Conservation (phyloP, 2,888 invertebrate species). For the Ophraella communa region DNA sequence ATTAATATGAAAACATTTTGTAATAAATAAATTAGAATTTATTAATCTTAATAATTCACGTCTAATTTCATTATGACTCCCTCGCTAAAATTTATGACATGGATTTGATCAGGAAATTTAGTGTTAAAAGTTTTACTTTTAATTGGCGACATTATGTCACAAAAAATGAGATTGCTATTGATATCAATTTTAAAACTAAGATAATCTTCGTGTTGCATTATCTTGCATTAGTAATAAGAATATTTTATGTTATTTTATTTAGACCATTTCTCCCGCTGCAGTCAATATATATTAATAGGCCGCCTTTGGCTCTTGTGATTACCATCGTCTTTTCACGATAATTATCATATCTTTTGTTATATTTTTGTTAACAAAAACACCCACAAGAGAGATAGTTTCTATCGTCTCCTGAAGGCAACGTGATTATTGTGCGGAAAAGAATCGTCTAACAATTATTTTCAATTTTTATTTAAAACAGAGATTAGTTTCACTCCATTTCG, state of each 20-base stretch:
- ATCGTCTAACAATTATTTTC: conserved; percentile 50
- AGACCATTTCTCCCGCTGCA: neutral
- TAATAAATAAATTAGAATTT: conserved; percentile 10
- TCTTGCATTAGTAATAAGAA: neutral
- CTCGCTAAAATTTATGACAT: neutral
- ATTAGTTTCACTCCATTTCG: neutral
- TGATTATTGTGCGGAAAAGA: conserved; percentile 45
- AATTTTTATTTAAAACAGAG: conserved; percentile 39
- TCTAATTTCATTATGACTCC: conserved; percentile 7
- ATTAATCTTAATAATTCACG: conserved; percentile 8
- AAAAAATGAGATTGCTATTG: too few relatives aligned
- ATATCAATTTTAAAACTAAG: too few relatives aligned
- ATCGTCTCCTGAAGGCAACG: conserved; percentile 7
- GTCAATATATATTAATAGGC: conserved; percentile 20
- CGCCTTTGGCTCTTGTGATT: conserved; percentile 15
- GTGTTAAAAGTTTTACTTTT: too few relatives aligned
- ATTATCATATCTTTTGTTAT: conserved; percentile 17
- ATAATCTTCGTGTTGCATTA: too few relatives aligned
- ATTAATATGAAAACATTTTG: conserved; percentile 16
- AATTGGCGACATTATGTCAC: too few relatives aligned
- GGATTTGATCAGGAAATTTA: neutral
- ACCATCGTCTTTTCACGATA: conserved; percentile 19
- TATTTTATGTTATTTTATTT: neutral
- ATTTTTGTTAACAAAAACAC: conserved; percentile 19
- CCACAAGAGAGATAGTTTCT: conserved; percentile 17